Conservation (phyloP, 2,888 invertebrate species). For the Linnaemya vulpina region DNA sequence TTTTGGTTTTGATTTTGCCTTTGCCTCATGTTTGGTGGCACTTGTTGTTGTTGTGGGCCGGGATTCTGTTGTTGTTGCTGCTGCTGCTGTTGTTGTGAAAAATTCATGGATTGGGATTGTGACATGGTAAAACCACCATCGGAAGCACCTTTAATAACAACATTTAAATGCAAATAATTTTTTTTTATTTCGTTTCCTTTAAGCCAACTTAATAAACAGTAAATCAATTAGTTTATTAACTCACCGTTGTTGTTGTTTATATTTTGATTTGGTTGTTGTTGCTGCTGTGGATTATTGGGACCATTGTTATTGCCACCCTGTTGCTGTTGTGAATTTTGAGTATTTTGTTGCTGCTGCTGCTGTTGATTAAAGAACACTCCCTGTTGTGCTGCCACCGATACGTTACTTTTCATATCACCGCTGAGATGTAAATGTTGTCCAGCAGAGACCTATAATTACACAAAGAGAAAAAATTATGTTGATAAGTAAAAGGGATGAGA, state of each 20-base stretch:
- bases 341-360: constrained; percentile 82
- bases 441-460: constrained; percentile 88
- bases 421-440: constrained; percentile 93
- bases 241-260: constrained; percentile 82
- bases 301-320: constrained; percentile 74
- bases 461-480: constrained; percentile 18
- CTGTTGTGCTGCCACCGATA: constrained; percentile 93
- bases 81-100: constrained; percentile 88
- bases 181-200: not conserved
- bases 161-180: not conserved
- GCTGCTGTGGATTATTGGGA: constrained; percentile 79
- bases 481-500: not conserved
- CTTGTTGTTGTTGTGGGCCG: constrained; percentile 83
- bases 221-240: constrained; percentile 52
- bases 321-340: constrained; percentile 78
- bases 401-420: constrained; percentile 88
- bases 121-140: constrained; percentile 88
- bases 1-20: constrained; percentile 80
- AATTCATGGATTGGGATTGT: constrained; percentile 93
- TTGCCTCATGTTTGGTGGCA: constrained; percentile 80
- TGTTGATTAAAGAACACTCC: constrained; percentile 89
- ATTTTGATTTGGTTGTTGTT: constrained; percentile 76
- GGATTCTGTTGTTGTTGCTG: constrained; percentile 84
- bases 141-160: constrained; percentile 77
- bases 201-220: not conserved